These are phyloP conservation scores for Coregonus clupeaformis DNA, from an alignment of 2,113 vertebrate genomes.

Conservation along the genomic window DNA sequence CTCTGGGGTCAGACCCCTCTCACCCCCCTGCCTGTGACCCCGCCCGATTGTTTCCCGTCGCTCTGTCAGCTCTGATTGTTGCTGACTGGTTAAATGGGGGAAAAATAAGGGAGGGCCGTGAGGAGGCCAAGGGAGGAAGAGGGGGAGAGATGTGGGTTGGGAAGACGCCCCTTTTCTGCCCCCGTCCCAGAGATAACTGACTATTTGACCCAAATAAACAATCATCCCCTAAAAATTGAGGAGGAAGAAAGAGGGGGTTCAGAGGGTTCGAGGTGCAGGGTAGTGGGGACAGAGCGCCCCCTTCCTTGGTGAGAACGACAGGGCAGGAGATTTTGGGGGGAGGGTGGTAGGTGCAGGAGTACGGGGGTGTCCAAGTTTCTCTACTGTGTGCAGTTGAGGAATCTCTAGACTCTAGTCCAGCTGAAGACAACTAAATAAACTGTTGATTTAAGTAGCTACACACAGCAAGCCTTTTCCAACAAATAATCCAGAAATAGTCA, in stretches of 20 bases:
- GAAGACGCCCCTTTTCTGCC: too few species aligned
- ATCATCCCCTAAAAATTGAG: slow-evolving; percentile 51
- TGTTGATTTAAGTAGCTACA: too few species aligned
- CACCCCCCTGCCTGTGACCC: slow-evolving; percentile 61
- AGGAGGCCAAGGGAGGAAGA: too few species aligned
- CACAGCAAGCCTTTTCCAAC: too few species aligned
- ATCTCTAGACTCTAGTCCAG: too few species aligned
- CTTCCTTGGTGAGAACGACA: slow-evolving; percentile 20
- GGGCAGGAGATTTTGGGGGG: neutral
- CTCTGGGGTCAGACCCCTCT: slow-evolving; percentile 38
- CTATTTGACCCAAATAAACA: slow-evolving; percentile 81
- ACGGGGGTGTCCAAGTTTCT: too few species aligned
- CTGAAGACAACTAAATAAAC: too few species aligned
- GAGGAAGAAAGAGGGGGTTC: slow-evolving; percentile 29
- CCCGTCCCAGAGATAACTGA: slow-evolving; percentile 65
- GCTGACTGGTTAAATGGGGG: slow-evolving; percentile 39
- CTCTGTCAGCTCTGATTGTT: slow-evolving; percentile 80
- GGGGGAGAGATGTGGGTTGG: too few species aligned
- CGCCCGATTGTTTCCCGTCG: slow-evolving; percentile 75
- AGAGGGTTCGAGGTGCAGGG: slow-evolving; percentile 33
- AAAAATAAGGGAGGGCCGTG: too few species aligned
- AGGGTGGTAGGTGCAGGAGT: slow-evolving; percentile 9
- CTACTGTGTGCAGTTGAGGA: too few species aligned
- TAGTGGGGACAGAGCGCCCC: slow-evolving; percentile 48
- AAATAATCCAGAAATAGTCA: too few species aligned